Conservation (phyloP, 2,888 invertebrate species). For the Mactromeris polynyma region DNA sequence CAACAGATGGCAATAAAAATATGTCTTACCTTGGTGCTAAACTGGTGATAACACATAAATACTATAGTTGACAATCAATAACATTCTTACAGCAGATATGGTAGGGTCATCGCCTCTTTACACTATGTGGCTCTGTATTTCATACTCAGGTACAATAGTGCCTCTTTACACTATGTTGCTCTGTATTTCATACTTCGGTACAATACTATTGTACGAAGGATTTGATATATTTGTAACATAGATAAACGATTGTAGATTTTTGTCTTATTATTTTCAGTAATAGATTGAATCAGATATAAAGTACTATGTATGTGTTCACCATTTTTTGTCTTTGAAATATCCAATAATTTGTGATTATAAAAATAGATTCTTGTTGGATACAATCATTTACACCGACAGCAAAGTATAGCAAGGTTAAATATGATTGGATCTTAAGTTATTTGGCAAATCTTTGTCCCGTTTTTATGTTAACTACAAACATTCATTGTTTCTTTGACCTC, state of each 20-base stretch:
- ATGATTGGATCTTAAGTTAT: neutral
- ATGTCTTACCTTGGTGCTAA: neutral
- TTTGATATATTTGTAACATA: neutral
- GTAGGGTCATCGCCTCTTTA: neutral
- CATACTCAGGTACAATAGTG: no score
- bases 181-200: neutral
- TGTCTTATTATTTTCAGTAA: neutral
- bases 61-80: neutral
- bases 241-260: neutral
- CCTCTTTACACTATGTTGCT: no score
- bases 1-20: neutral
- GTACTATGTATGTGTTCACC: neutral
- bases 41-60: neutral
- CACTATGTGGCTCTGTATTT: neutral
- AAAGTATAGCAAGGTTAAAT: neutral
- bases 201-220: neutral
- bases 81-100: neutral
- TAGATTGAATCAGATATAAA: neutral
- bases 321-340: neutral
- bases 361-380: neutral
- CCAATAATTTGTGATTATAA: neutral
- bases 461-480: neutral
- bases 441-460: neutral
- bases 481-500: constrained; percentile 4
- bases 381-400: neutral